A percentile compares a stretch with the other conserved stretches of the same genome.
These are phyloP conservation scores for Hybognathus amarus DNA, from an alignment of 2,797 vertebrate genomes.

Conservation along the genomic window DNA sequence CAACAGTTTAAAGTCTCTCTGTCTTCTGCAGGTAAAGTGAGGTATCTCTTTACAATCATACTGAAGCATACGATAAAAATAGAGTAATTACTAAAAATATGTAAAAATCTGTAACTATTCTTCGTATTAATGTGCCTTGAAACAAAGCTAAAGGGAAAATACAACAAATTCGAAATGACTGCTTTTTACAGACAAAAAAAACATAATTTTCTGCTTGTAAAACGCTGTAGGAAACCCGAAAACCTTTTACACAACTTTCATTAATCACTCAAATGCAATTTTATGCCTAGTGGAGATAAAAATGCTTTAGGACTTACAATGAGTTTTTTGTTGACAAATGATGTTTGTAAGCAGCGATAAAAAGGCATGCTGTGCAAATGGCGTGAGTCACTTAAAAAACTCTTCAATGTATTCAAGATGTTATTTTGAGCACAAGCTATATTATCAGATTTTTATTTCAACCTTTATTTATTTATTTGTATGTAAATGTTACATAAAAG, in stretches of 20 bases:
- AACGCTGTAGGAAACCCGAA: constrained; percentile 20
- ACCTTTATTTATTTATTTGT: neutral
- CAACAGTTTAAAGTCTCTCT: neutral
- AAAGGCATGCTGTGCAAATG: constrained; percentile 13
- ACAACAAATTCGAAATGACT: neutral
- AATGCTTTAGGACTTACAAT: constrained; percentile 18
- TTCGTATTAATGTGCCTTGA: neutral
- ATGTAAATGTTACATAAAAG: neutral
- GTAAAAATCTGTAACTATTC: neutral
- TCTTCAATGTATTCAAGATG: constrained; percentile 8
- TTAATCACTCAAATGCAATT: constrained; percentile 34
- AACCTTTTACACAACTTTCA: constrained; percentile 20
- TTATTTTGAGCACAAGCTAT: constrained; percentile 2
- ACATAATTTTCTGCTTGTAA: neutral
- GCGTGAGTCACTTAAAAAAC: neutral
- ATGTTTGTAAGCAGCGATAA: constrained; percentile 34
- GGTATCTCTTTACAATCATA: neutral
- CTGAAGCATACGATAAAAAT: neutral
- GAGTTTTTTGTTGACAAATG: constrained; percentile 31
- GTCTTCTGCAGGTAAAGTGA: neutral
- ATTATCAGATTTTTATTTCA: neutral
- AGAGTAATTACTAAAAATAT: neutral
- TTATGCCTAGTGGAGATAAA: constrained; percentile 34
- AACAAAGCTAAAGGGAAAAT: neutral
- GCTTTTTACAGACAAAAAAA: constrained; percentile 1